phyloP scores from a whole-genome alignment of 2,113 vertebrate genomes.

The Pteropus alecto region DNA sequence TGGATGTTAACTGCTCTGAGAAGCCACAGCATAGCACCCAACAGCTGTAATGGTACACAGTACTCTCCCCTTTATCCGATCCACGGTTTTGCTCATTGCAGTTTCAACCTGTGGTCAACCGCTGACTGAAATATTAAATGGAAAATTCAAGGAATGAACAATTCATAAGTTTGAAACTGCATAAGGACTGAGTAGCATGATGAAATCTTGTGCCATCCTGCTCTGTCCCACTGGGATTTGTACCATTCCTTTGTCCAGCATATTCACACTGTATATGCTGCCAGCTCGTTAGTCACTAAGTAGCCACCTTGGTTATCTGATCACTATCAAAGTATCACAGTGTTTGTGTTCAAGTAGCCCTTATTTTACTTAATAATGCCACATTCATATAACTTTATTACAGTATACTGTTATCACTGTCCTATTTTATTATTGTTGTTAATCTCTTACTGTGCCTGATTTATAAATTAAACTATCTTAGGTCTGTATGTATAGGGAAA shows the following conservation, averaged over 20 bases:
- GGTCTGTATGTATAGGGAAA: neutral
- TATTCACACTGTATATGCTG: neutral
- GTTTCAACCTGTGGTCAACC: neutral
- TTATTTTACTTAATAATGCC: neutral
- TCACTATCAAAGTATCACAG: neutral
- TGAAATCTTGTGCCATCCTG: neutral
- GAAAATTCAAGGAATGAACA: neutral
- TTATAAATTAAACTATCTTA: neutral
- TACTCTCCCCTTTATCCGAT: neutral
- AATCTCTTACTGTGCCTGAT: neutral
- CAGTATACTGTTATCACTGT: neutral
- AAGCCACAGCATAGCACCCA: neutral
- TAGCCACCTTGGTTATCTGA: neutral
- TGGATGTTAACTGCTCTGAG: neutral
- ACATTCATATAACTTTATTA: neutral
- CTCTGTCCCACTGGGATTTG: neutral
- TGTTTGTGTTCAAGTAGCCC: neutral
- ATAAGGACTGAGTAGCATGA: neutral
- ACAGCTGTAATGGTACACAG: accelerated
- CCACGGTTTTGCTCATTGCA: neutral
- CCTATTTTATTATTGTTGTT: neutral
- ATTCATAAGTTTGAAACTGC: neutral
- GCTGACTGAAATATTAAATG: neutral
- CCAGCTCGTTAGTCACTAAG: neutral
- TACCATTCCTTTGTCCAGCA: neutral